These are phyloP conservation scores for Orcinus orca DNA, from an alignment of 2,113 vertebrate species.

Conservation along the genomic window DNA sequence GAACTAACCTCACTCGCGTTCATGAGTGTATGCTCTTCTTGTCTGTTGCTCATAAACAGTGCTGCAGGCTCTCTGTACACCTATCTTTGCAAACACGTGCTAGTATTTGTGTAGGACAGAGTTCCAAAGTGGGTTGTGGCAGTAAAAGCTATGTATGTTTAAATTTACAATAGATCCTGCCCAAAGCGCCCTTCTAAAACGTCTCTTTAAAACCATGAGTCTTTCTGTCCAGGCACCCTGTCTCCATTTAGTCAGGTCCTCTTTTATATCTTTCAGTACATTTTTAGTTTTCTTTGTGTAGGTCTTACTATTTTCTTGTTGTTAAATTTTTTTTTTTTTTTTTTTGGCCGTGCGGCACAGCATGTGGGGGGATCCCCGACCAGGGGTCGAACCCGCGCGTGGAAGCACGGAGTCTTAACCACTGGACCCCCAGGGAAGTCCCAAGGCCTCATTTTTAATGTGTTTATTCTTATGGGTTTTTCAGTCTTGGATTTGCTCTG, in stretches of 20 bases:
- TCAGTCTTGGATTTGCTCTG: not conserved
- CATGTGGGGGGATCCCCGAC: not conserved
- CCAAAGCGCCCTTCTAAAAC: not conserved
- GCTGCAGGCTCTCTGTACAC: not conserved
- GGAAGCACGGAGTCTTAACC: not conserved
- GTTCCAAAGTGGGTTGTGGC: not conserved
- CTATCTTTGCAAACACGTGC: not conserved
- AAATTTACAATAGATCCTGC: not conserved
- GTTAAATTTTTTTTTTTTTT: too few relatives aligned
- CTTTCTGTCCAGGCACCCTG: not conserved
- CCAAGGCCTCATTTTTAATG: not conserved
- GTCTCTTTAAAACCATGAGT: not conserved
- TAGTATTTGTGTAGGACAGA: not conserved
- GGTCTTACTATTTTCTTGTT: not conserved
- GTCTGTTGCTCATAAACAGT: fast-evolving
- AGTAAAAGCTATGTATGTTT: not conserved
- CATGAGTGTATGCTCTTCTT: not conserved
- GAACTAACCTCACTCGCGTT: not conserved
- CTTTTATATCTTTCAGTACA: not conserved
- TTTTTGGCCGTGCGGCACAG: not conserved
- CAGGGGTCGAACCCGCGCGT: not conserved
- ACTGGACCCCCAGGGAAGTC: not conserved
- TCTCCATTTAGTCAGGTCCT: not conserved
- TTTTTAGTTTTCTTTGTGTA: not conserved
- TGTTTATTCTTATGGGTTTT: not conserved